These are phyloP conservation scores for Amphiprion ocellaris DNA, from an alignment of 2,113 vertebrate genomes.

Conservation along the genomic window DNA sequence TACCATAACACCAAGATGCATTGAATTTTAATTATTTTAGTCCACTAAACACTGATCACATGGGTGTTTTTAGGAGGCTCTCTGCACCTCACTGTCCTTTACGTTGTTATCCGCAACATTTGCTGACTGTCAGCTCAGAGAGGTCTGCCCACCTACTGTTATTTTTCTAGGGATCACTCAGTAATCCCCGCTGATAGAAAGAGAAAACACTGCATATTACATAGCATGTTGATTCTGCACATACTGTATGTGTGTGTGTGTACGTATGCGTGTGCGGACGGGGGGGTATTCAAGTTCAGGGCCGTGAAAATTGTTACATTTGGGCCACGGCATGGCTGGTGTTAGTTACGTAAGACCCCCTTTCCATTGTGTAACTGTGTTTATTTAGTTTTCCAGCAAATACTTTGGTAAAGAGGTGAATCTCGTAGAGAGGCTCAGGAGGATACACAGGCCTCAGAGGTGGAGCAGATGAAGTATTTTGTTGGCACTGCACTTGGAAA, in stretches of 20 bases:
- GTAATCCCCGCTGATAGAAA: constrained; percentile 31
- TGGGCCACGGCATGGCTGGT: constrained; percentile 38
- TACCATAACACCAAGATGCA: too few species aligned
- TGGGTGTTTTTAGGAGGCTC: neutral
- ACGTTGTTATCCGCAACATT: neutral
- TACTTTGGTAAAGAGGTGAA: constrained; percentile 73
- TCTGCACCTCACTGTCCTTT: neutral
- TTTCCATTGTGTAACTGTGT: constrained; percentile 77
- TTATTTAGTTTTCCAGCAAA: constrained; percentile 76
- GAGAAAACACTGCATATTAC: constrained; percentile 15
- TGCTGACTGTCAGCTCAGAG: neutral
- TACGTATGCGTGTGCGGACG: neutral
- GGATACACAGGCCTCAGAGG: constrained; percentile 74
- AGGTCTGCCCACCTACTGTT: constrained; percentile 5
- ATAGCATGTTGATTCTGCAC: constrained; percentile 22
- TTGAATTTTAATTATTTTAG: too few species aligned
- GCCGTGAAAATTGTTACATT: constrained; percentile 59
- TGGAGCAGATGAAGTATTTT: constrained; percentile 76
- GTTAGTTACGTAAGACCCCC: constrained; percentile 68
- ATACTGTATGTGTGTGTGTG: constrained; percentile 17
- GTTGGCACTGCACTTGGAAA: constrained; percentile 79
- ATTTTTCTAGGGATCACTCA: constrained; percentile 14
- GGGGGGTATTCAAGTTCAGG: constrained; percentile 25
- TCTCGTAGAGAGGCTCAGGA: constrained; percentile 52
- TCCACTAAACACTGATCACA: neutral